Base-by-base conservation (phyloP, 2,888 invertebrate genomes). In the Operophtera brumata region DNA sequence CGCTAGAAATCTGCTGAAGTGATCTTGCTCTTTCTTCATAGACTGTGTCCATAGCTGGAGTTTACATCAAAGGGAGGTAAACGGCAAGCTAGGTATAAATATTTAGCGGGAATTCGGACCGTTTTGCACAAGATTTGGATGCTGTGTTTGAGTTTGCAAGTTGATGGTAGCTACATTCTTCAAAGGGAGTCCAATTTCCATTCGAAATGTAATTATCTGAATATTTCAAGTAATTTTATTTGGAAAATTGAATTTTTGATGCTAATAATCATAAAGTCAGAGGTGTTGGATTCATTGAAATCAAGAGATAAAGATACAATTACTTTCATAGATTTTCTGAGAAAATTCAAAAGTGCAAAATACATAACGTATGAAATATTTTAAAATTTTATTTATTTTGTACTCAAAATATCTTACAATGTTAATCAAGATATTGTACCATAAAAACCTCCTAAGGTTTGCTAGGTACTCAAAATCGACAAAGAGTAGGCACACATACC, bases 21-120 rank as follows among this genome's bases (percentile, higher is more conserved):
- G n/a, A 44, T 26, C 39, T 44, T 45, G 51, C 45, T 30, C 2
- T 41, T 45, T 20, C 3, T n/a, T 10, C 6, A 6, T 28, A 26
- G 20, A 8, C 51, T 46, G 41, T 40, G 44, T 7, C 9, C 32
- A 30, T n/a, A 45, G 44, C 13, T 35, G 25, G 13, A 47, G 46
- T 59, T 57, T 47, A 44, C 59, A 62, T 62, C 40, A 64, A 63
- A 54, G 41, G 25, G 37, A 44, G 12, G 43, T 42, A 43, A 39
- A 56, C 12, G 12, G 26, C 25, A 11, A 37, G 35, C 36, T 52
- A 40, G 13, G 20, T 34, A 53, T 30, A 37, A 30, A 49, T 49
- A 53, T 47, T 53, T 28, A 41, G 35, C 36, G 8, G 25, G 47
- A 43, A 47, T 53, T 42, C 32, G 30, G 36, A 47, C 12, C 9